Conservation (phyloP, 1,140 invertebrate species). For the Sycophila sp. region DNA sequence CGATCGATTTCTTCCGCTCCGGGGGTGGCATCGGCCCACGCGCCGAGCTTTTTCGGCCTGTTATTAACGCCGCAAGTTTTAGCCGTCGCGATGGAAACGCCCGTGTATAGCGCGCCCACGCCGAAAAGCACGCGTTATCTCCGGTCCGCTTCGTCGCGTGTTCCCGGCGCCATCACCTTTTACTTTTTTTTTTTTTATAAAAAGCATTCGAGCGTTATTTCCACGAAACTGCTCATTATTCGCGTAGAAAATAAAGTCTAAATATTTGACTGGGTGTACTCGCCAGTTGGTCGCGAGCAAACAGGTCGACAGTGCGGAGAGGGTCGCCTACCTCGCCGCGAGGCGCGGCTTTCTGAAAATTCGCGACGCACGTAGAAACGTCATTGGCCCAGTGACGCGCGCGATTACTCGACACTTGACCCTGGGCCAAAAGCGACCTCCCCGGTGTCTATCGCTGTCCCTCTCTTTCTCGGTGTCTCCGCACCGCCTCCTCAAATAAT, state of each 20-base stretch:
- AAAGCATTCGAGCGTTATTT: no score
- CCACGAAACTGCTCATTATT: no score
- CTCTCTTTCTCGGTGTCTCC: not conserved
- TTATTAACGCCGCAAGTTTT: not conserved
- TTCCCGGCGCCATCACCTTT: not conserved
- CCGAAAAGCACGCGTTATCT: not conserved
- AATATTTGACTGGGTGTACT: no score
- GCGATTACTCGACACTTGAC: conserved; percentile 25
- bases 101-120: conserved; percentile 11
- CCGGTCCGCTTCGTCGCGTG: not conserved
- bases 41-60: conserved; percentile 7
- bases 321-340: no score
- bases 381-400: no score
- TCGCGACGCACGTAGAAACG: no score
- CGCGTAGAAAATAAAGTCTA: no score
- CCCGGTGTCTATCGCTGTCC: not conserved
- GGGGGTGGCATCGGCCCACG: no score
- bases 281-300: no score
- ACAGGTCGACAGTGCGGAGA: no score
- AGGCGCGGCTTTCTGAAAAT: no score
- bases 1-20: conserved; percentile 39
- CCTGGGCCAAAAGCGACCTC: conserved; percentile 11
- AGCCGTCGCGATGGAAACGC: conserved; percentile 16
- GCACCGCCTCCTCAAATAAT: conserved; percentile 5
- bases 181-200: not conserved